Percentiles rank a stretch among this genome's conserved stretches.
phyloP scores from a whole-genome alignment of 2,113 vertebrate genomes.

The Recurvirostra avosetta region DNA sequence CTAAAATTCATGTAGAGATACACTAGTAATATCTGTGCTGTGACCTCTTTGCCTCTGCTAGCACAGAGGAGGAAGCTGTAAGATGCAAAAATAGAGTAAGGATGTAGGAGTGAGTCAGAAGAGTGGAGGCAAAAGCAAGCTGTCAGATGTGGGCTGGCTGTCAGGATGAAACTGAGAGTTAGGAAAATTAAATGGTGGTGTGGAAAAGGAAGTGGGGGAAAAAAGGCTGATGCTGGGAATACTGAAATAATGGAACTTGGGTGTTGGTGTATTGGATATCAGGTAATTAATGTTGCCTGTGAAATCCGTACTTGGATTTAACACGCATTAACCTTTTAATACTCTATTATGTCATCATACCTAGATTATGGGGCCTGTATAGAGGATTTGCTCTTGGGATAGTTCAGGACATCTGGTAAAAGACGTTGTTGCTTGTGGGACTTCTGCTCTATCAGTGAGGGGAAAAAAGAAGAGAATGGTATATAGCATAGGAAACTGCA shows the following conservation, averaged over 20 bases:
- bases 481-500: neutral
- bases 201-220: neutral
- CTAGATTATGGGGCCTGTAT: neutral
- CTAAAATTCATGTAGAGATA: neutral
- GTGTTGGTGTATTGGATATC: neutral
- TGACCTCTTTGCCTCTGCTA: slow-evolving; percentile 7
- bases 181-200: neutral
- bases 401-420: neutral
- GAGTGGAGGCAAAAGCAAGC: slow-evolving; percentile 34
- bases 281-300: neutral
- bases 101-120: slow-evolving; percentile 35
- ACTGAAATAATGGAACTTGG: neutral
- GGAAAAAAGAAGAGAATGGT: neutral
- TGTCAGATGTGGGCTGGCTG: slow-evolving; percentile 49
- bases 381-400: slow-evolving; percentile 1
- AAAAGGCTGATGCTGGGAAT: neutral
- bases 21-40: neutral
- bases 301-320: neutral
- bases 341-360: neutral
- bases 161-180: slow-evolving; percentile 18
- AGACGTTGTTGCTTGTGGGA: neutral
- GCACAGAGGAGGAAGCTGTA: slow-evolving; percentile 1
- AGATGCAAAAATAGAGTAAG: slow-evolving; percentile 22
- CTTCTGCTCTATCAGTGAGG: neutral
- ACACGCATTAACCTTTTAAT: neutral